A percentile compares a stretch with the other conserved stretches of the same genome.
These are phyloP conservation scores for Squalus acanthias DNA, from an alignment of 2,797 vertebrate species.

Conservation along the genomic window DNA sequence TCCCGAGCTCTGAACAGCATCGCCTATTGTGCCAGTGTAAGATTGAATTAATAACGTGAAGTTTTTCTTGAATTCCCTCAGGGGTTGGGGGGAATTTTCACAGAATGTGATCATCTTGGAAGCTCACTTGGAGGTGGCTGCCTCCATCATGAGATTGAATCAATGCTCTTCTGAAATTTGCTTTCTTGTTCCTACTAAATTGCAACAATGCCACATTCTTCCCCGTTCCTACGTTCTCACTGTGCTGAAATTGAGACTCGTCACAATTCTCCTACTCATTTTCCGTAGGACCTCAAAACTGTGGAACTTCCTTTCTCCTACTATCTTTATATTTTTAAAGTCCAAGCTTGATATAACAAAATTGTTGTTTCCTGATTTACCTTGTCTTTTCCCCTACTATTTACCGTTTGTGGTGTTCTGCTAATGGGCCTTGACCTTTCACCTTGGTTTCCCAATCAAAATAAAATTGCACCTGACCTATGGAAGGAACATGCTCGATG, in stretches of 20 bases:
- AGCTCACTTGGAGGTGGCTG: too few species aligned
- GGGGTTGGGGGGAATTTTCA: background rate
- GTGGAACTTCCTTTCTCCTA: too few species aligned
- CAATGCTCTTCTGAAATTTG: background rate
- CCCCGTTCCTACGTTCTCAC: background rate
- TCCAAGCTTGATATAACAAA: background rate
- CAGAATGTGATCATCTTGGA: background rate
- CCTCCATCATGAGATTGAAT: too few species aligned
- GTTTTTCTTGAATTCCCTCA: too few species aligned
- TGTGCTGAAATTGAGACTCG: too few species aligned
- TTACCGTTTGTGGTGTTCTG: background rate
- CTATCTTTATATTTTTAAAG: background rate
- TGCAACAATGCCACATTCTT: background rate
- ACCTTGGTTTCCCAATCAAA: background rate
- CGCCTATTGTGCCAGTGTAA: too few species aligned
- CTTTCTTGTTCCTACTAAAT: background rate
- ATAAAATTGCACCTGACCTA: background rate
- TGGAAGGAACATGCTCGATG: background rate
- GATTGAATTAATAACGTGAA: too few species aligned
- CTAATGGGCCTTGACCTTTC: background rate
- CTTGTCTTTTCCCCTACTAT: too few species aligned
- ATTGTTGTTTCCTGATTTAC: background rate
- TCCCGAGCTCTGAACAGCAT: too few species aligned
- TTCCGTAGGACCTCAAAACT: background rate
- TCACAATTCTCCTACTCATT: background rate